These are phyloP conservation scores for Mastigias papua DNA, from an alignment of 30 jellyfish, hydroid and myxozoan species.

Conservation along the genomic window DNA sequence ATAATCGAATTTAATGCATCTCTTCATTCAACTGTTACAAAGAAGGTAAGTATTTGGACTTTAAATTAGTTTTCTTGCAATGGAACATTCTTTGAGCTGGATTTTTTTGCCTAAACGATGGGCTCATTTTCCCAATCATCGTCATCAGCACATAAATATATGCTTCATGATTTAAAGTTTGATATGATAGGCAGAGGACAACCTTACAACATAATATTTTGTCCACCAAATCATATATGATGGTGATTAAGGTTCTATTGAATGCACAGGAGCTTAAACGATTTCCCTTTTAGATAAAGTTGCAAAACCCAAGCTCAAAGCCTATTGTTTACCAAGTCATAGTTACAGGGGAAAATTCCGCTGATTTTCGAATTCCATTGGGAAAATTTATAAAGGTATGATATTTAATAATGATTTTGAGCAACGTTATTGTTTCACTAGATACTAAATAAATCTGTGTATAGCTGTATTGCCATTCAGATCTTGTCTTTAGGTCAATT, in stretches of 20 bases:
- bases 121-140: too few species aligned
- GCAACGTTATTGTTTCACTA: not conserved
- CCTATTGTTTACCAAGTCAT: conserved; percentile 84
- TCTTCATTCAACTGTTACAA: conserved; percentile 79
- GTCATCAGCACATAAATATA: too few species aligned
- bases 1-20: conserved; percentile 74
- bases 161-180: too few species aligned
- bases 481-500: too few species aligned
- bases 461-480: too few species aligned
- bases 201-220: too few species aligned
- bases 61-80: not conserved
- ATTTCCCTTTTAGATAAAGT: conserved; percentile 80
- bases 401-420: not conserved
- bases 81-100: not conserved
- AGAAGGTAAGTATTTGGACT: conserved; percentile 63
- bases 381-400: conserved; percentile 82
- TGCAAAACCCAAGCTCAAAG: conserved; percentile 94
- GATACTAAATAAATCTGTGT: not conserved
- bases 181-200: too few species aligned
- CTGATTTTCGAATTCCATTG: conserved; percentile 68
- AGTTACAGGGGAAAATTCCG: conserved; percentile 78
- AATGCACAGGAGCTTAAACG: too few species aligned
- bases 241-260: too few species aligned
- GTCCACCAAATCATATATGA: too few species aligned
- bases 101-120: too few species aligned